Percentiles rank a stretch among this genome's conserved stretches.
These are phyloP conservation scores for Babyrousa celebensis DNA, from an alignment of 2,797 vertebrate genomes.

Conservation along the genomic window DNA sequence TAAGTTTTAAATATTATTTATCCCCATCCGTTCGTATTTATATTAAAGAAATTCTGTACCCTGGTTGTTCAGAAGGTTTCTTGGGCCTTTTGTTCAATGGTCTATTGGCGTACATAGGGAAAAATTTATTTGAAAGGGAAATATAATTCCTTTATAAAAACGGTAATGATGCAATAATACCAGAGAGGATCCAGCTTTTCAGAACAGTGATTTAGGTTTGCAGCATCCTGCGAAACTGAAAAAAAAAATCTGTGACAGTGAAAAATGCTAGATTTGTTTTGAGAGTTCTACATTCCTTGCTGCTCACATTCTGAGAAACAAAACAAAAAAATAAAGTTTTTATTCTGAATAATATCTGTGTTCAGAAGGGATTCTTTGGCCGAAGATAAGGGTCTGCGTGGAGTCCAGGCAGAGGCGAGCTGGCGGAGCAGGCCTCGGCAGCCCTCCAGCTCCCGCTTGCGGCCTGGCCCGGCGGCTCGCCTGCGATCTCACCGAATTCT, in stretches of 20 bases:
- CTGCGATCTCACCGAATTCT: neutral
- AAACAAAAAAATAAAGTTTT: conserved; percentile 93
- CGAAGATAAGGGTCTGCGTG: conserved; percentile 65
- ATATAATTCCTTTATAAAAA: conserved; percentile 92
- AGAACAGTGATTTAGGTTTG: conserved; percentile 92
- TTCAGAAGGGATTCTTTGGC: conserved; percentile 88
- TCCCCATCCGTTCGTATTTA: conserved; percentile 95
- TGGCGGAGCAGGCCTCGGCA: conserved; percentile 4
- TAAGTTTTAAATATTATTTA: conserved; percentile 98
- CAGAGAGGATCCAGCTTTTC: conserved; percentile 91
- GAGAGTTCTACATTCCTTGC: conserved; percentile 97
- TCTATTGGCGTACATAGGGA: conserved; percentile 90
- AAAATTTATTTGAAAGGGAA: conserved; percentile 90
- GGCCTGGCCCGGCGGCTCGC: conserved; percentile 2
- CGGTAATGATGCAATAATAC: conserved; percentile 95
- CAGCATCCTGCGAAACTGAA: conserved; percentile 89
- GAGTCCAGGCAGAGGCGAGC: neutral
- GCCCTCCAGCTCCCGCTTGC: neutral
- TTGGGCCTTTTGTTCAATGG: conserved; percentile 92
- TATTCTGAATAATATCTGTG: conserved; percentile 93
- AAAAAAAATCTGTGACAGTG: conserved; percentile 85
- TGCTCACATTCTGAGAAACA: conserved; percentile 95
- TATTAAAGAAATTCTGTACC: conserved; percentile 94
- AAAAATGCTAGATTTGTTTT: conserved; percentile 92
- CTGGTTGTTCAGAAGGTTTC: conserved; percentile 93